phyloP scores from a whole-genome alignment of 1,140 invertebrate genomes.

The Drosophila ercepeae region DNA sequence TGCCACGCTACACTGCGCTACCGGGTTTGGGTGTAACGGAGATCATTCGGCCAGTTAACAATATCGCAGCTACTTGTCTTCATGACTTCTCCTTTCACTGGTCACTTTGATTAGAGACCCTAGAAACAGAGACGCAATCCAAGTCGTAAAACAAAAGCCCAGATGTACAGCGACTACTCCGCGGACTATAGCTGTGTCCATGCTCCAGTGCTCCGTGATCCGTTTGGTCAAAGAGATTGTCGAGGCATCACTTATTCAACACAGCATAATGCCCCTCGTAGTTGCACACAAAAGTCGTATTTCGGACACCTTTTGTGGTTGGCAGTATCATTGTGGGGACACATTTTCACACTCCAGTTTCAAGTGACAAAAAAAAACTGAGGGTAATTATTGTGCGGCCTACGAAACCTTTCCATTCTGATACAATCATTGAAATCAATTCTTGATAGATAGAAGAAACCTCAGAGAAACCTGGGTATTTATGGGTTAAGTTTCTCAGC shows the following conservation, averaged over 20 bases:
- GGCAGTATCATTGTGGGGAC: slow-evolving; percentile 52
- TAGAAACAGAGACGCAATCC: slow-evolving; percentile 28
- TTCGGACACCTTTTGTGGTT: slow-evolving; percentile 52
- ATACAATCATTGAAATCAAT: slow-evolving; percentile 43
- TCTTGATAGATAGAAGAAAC: slow-evolving; percentile 41
- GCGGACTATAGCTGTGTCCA: slow-evolving; percentile 27
- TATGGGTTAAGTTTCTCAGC: slow-evolving; percentile 15
- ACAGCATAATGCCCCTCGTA: slow-evolving; percentile 8
- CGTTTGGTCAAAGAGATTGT: slow-evolving; percentile 47
- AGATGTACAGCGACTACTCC: slow-evolving; percentile 21
- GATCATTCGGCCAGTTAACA: slow-evolving; percentile 66
- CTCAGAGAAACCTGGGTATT: slow-evolving; percentile 31
- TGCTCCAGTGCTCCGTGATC: slow-evolving; percentile 54
- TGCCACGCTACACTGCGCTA: slow-evolving; percentile 68
- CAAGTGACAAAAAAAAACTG: slow-evolving; percentile 16
- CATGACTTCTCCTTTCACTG: slow-evolving; percentile 77
- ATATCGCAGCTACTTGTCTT: slow-evolving; percentile 72
- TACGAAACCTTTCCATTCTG: slow-evolving; percentile 40
- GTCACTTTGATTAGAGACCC: slow-evolving; percentile 57
- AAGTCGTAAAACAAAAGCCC: slow-evolving; percentile 68
- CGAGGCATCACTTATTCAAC: slow-evolving; percentile 59
- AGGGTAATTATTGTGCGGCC: slow-evolving; percentile 41
- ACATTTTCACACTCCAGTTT: slow-evolving; percentile 81
- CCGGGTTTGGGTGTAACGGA: slow-evolving; percentile 73
- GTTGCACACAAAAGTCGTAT: slow-evolving; percentile 56